Percentiles rank a stretch among this genome's conserved stretches.
These are phyloP conservation scores for Thalassarche chlororhynchos DNA, from an alignment of 2,113 vertebrate genomes.

Conservation along the genomic window DNA sequence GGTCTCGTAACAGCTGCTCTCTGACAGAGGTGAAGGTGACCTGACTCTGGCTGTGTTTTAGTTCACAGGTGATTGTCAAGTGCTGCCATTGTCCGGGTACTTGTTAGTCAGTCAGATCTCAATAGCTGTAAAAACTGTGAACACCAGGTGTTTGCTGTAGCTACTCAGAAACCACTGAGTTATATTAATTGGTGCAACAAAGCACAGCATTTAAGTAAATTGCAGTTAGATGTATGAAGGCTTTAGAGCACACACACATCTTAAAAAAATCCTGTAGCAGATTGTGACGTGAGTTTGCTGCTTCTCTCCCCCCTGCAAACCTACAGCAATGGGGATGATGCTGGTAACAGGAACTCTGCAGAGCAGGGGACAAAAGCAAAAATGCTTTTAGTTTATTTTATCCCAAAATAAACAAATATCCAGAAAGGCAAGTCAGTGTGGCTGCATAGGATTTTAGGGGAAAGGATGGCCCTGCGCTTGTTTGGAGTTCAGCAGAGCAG, in stretches of 20 bases:
- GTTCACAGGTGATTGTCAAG: not conserved
- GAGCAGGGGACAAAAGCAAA: not conserved
- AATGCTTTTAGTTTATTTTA: not conserved
- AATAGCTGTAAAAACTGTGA: not conserved
- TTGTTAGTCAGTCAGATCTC: not conserved
- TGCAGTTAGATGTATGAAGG: not conserved
- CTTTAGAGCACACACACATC: fast-evolving
- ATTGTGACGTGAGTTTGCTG: not conserved
- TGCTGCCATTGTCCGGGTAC: not conserved
- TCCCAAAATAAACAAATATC: too few relatives aligned
- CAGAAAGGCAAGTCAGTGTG: not conserved
- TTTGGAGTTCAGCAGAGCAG: not conserved
- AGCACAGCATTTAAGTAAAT: not conserved
- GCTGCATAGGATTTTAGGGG: fast-evolving
- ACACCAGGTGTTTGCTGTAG: not conserved
- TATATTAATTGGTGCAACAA: not conserved
- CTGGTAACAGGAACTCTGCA: not conserved
- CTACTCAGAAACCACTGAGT: not conserved
- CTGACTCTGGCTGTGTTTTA: not conserved
- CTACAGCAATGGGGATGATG: not conserved
- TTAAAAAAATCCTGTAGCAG: not conserved
- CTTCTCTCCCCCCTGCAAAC: not conserved
- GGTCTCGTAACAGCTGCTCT: too few relatives aligned
- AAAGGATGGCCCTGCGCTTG: fast-evolving
- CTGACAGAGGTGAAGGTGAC: not conserved